Base-by-base conservation (phyloP, 37 sponge, comb jelly and placozoan species). In the Geodia barretti region DNA sequence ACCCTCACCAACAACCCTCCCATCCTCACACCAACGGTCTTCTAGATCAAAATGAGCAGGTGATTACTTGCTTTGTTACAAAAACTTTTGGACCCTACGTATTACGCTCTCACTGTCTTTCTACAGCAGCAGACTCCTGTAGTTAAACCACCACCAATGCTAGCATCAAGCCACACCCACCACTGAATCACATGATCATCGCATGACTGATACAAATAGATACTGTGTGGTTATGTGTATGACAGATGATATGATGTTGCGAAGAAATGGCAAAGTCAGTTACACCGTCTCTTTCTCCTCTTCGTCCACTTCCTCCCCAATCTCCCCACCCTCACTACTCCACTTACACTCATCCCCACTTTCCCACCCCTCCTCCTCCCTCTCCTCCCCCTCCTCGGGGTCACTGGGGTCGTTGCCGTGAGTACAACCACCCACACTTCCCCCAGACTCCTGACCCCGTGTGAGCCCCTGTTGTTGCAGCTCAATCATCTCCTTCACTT, bases 401-500 rank as follows among this genome's bases (percentile, higher is more conserved):
- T 28, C 23, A 1, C 25, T 31, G 64, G 65, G 54, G 14, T 47
- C 14, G 54, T 47, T 47, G 14, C 54, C 54, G 7, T 7, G 54
- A 14, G 14, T 14, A n/a, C n/a, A n/a, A n/a, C n/a, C n/a, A 47
- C 11, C 54, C 54, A 47, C 11, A 47, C 14, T 7, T 17, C 54
- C 54, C 11, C 14, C 54, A 47, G 54, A 61, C 11, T 39, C 24
- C 84, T 68, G 37, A 34, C 75, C 68, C 11, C 31, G 30, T 43
- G 28, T 40, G 71, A 86, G 24, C 1, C 86, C 86, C 58, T 62
- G 58, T 35, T 42, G 65, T 79, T 92, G 92, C 29, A 92, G 76
- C 31, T 41, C 64, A 7, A 87, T 79, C 70, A 92, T 83, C 59
- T 83, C 88, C 1, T 39, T 59, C 41, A 92, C 88, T 42, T 92